A percentile compares a stretch with the other conserved stretches of the same genome.
Evolutionary conservation across 2,888 invertebrate genomes (phyloP).

Genomic region (Achlya flavicornis): DNA sequence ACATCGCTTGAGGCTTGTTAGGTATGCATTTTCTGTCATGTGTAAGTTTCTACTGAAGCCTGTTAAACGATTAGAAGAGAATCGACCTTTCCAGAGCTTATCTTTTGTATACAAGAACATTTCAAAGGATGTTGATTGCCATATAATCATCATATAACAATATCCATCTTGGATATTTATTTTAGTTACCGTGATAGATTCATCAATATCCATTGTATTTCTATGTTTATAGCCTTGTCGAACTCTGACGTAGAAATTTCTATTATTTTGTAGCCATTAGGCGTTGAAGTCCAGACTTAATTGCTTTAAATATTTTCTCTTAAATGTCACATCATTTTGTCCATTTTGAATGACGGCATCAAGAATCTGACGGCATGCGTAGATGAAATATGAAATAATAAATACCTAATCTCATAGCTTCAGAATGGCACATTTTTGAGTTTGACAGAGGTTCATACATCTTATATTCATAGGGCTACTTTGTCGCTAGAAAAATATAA

Average conservation of each 20-base stretch:
- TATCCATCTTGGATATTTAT: constrained; percentile 44
- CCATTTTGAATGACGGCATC: neutral
- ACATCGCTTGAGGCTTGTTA: constrained; percentile 47
- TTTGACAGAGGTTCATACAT: too few relatives aligned
- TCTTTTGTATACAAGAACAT: constrained; percentile 55
- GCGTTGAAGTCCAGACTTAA: neutral
- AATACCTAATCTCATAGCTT: too few relatives aligned
- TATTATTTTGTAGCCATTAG: neutral
- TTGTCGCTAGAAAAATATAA: too few relatives aligned
- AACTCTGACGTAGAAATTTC: neutral
- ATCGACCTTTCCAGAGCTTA: constrained; percentile 62
- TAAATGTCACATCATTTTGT: neutral
- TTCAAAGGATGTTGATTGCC: constrained; percentile 64
- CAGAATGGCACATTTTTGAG: too few relatives aligned
- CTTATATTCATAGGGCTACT: too few relatives aligned
- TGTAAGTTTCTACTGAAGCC: constrained; percentile 65
- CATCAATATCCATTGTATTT: constrained; percentile 55
- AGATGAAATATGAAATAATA: too few relatives aligned
- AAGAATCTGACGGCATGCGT: too few relatives aligned
- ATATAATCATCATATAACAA: constrained; percentile 59
- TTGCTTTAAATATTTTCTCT: neutral
- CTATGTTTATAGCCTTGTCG: constrained; percentile 1
- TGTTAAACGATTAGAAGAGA: constrained; percentile 58
- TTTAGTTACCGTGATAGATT: constrained; percentile 61
- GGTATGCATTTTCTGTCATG: constrained; percentile 52